These are phyloP conservation scores for Sesia bembeciformis DNA, from an alignment of 2,888 invertebrate genomes.

Conservation along the genomic window DNA sequence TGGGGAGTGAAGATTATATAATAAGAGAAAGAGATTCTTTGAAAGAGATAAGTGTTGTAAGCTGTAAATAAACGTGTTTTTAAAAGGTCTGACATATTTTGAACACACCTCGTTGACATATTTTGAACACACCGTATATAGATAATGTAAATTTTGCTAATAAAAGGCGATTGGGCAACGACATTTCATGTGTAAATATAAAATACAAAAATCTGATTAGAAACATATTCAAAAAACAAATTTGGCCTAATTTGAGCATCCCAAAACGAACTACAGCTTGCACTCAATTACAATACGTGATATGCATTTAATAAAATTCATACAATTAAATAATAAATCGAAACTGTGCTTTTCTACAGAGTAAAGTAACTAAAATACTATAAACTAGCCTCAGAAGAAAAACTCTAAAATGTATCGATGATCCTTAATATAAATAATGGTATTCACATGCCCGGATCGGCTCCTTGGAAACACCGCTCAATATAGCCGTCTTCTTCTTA, in stretches of 20 bases:
- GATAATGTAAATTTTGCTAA: conserved; percentile 11
- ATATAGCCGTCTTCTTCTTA: background rate
- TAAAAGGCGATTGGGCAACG: conserved; percentile 2
- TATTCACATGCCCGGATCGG: conserved; percentile 16
- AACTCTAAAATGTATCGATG: conserved; percentile 30
- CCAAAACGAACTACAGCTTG: conserved; percentile 8
- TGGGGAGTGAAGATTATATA: no score
- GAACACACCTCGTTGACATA: no score
- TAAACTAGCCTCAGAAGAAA: conserved; percentile 43
- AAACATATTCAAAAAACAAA: conserved; percentile 16
- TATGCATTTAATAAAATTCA: conserved; percentile 22
- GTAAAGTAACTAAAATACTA: background rate
- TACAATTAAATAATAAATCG: background rate
- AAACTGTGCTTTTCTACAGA: conserved; percentile 1
- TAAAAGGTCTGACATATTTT: no score
- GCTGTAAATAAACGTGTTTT: no score
- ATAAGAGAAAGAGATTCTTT: no score
- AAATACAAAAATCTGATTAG: conserved; percentile 2
- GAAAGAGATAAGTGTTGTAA: no score
- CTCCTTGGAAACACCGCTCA: background rate
- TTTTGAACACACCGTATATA: background rate
- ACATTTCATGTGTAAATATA: conserved; percentile 1
- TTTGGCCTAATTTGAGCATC: conserved; percentile 45
- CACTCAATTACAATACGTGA: conserved; percentile 16
- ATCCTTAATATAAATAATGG: conserved; percentile 66